Base-by-base conservation (phyloP, 2,113 vertebrate genomes). In the Natator depressus region DNA sequence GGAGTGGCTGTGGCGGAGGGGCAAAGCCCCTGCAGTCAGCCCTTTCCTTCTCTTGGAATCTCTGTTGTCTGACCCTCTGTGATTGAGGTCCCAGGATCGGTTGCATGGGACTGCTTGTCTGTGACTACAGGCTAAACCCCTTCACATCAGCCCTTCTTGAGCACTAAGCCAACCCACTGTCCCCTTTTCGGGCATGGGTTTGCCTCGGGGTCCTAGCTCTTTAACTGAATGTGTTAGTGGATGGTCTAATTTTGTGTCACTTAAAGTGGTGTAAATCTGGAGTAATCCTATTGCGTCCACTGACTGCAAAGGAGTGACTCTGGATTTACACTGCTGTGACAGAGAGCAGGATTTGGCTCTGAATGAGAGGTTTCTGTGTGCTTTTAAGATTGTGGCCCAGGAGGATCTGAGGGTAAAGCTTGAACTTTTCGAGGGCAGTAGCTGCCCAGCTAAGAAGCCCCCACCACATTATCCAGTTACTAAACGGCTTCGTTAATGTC, bases 231-330 rank as follows among this genome's bases (percentile, higher is more conserved):
- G 14, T 14, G 31, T 65, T 65, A 65, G 31, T 35, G 31, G 62
- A 35, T 14, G 31, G 31, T 7, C 51, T 81, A 81, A 53, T 38
- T 8, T 88, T 13, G 22, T 54, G 50, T 69, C 81, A 1, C 84
- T 88, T 0, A 0, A 0, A 1, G 10, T 5, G 85, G 62, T n/a
- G 62, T 3, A 6, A 35, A 4, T 62, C 55, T 27, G 25, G 55
- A 57, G 55, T 11, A 57, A 11, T 57, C 55, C 25, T 25, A 27
- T 27, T 57, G 55, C 25, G 19, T n/a, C 31, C 62, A n/a, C 14
- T 69, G 62, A 19, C 62, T n/a, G 35, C 35, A 19, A 31, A 69
- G 16, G 31, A 69, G 35, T 69, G 62, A 69, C 62, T 31, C 59
- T 54, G n/a, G 31, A 6, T 20, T 62, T 80, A 42, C 4, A 59